phyloP scores from a whole-genome alignment of 2,113 vertebrate species.

The Furnarius figulus region DNA sequence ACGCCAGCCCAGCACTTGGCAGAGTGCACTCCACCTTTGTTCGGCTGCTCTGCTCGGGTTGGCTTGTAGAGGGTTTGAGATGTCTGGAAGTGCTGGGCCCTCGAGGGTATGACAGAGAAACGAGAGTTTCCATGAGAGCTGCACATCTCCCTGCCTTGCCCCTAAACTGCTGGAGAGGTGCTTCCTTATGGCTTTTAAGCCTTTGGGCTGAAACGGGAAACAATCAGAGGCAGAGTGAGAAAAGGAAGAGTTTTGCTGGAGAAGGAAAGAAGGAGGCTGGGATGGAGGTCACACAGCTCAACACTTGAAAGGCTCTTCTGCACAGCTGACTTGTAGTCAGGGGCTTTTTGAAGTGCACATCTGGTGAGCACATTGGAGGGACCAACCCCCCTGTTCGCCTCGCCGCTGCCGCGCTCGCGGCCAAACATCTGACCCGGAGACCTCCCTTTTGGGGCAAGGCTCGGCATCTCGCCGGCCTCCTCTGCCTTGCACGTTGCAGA shows the following conservation, averaged over 20 bases:
- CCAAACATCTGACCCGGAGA: constrained; percentile 3
- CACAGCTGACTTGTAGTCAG: not conserved
- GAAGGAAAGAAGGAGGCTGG: not conserved
- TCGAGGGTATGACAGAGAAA: not conserved
- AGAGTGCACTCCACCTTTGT: not conserved
- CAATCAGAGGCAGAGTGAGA: constrained; percentile 30
- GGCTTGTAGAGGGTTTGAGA: not conserved
- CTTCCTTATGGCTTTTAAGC: not conserved
- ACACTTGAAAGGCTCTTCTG: not conserved
- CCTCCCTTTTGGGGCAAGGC: not conserved
- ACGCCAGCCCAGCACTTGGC: not conserved
- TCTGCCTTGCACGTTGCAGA: not conserved
- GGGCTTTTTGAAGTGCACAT: constrained; percentile 43
- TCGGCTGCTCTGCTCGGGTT: not conserved
- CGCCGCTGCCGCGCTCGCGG: not conserved
- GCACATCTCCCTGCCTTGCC: not conserved
- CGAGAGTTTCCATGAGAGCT: not conserved
- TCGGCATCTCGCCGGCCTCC: not conserved
- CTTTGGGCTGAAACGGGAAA: constrained; percentile 29
- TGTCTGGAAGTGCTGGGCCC: not conserved
- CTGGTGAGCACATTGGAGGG: constrained; percentile 59
- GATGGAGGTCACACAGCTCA: not conserved
- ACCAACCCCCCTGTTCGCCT: not conserved
- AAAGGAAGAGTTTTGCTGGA: constrained; percentile 5
- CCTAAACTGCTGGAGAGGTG: not conserved